A percentile compares a stretch with the other conserved stretches of the same genome.
Conservation (phyloP, 2,797 vertebrate species). For the Thaleichthys pacificus region DNA sequence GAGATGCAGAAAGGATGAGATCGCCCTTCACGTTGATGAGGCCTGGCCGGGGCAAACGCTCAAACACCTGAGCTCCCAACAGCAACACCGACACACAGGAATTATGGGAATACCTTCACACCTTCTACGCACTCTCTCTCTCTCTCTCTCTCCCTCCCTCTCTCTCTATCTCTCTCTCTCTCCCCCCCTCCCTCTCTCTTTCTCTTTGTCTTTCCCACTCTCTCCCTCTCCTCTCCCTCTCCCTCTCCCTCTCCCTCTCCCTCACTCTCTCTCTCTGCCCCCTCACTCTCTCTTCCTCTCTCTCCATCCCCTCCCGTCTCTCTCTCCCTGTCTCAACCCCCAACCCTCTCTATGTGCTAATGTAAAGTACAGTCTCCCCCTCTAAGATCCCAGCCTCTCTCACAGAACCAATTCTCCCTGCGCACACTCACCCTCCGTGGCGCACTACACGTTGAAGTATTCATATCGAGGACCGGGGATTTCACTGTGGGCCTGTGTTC, state of each 20-base stretch:
- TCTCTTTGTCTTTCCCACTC: background rate
- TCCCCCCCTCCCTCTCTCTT: constrained; percentile 22
- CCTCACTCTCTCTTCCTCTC: constrained; percentile 5
- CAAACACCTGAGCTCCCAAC: constrained; percentile 98
- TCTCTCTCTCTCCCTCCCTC: constrained; percentile 44
- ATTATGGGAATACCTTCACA: constrained; percentile 95
- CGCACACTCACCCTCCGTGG: constrained; percentile 2
- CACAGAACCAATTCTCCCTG: constrained; percentile 42
- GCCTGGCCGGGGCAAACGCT: constrained; percentile 95
- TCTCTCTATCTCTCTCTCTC: constrained; percentile 64
- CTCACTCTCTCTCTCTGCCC: constrained; percentile 6
- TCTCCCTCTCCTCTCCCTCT: background rate
- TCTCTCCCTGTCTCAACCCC: constrained; percentile 71
- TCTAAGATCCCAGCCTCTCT: constrained; percentile 18
- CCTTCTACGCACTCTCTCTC: constrained; percentile 76
- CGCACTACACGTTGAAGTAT: background rate
- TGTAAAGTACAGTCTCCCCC: constrained; percentile 44
- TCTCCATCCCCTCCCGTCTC: background rate
- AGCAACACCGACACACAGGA: constrained; percentile 90
- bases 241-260: background rate
- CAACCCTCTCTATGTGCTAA: background rate
- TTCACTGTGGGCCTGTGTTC: constrained; percentile 60
- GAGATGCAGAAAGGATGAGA: constrained; percentile 98
- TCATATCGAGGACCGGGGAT: constrained; percentile 59
- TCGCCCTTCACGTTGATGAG: constrained; percentile 99